phyloP scores from a whole-genome alignment of 2,888 invertebrate species.

The Microplitis manilae region DNA sequence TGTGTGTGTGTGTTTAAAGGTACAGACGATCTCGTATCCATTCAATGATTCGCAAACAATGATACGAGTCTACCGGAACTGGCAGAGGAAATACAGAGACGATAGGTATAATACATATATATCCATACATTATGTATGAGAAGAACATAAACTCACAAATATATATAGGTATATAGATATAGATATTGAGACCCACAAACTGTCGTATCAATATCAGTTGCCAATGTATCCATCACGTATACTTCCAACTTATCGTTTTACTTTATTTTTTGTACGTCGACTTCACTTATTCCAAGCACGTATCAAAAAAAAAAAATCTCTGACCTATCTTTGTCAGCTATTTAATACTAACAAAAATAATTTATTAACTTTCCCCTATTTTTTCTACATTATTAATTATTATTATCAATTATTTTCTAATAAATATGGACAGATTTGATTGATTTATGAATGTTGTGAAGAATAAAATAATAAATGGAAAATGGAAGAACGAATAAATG shows the following conservation, averaged over 20 bases:
- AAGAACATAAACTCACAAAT: neutral
- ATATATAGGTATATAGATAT: slow-evolving; percentile 13
- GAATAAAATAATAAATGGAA: too few relatives aligned
- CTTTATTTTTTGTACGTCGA: neutral
- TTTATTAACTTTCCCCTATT: neutral
- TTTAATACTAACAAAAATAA: neutral
- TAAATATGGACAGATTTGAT: too few relatives aligned
- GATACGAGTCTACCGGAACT: slow-evolving; percentile 25
- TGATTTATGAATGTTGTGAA: neutral
- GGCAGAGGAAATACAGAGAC: slow-evolving; percentile 11
- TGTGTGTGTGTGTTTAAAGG: neutral
- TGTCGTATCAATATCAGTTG: slow-evolving; percentile 2
- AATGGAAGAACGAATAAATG: too few relatives aligned
- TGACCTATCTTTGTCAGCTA: neutral
- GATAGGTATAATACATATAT: slow-evolving; percentile 12
- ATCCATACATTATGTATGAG: slow-evolving; percentile 34
- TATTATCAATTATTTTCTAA: too few relatives aligned
- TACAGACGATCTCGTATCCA: slow-evolving; percentile 17
- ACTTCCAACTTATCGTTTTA: neutral
- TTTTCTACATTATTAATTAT: neutral
- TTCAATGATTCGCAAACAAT: slow-evolving; percentile 33
- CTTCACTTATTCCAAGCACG: neutral
- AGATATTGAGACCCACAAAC: neutral
- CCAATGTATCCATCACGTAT: neutral
- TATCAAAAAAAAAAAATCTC: neutral